Conservation (phyloP, 2,113 vertebrate species). For the Gambusia holbrooki region DNA sequence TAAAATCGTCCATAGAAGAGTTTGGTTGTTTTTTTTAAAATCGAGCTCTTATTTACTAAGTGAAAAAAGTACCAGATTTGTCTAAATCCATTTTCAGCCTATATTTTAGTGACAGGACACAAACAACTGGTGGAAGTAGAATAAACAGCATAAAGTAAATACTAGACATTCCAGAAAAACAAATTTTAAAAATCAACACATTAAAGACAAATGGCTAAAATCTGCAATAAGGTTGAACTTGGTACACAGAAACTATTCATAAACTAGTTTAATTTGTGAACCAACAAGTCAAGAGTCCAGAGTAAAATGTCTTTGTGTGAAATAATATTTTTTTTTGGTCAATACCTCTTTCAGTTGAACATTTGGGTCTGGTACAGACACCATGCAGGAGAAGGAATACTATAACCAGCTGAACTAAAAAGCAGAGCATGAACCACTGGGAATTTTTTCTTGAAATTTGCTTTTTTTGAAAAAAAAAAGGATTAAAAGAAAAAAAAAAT, state of each 20-base stretch:
- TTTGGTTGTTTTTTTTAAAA: background rate
- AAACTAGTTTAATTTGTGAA: slow-evolving; percentile 20
- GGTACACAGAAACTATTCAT: slow-evolving; percentile 6
- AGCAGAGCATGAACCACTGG: background rate
- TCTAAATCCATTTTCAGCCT: background rate
- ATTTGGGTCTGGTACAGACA: background rate
- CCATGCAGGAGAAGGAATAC: background rate
- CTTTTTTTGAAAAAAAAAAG: background rate
- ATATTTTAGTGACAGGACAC: too few species aligned
- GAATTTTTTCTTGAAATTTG: background rate
- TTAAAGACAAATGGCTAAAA: background rate
- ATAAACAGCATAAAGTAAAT: background rate
- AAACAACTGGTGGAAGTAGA: too few species aligned
- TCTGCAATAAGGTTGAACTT: background rate
- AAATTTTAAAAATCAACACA: background rate
- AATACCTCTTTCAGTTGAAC: background rate
- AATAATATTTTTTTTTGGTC: background rate
- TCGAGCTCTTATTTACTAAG: background rate
- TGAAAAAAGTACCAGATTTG: too few species aligned
- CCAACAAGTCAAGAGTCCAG: slow-evolving; percentile 17
- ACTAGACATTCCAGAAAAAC: background rate
- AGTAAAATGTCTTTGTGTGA: slow-evolving; percentile 4
- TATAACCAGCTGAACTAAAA: slow-evolving; percentile 6
- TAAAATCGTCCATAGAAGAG: background rate
- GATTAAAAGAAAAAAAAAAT: background rate